phyloP scores from a whole-genome alignment of 1,140 invertebrate genomes.

The Gonatopus flavifemur region DNA sequence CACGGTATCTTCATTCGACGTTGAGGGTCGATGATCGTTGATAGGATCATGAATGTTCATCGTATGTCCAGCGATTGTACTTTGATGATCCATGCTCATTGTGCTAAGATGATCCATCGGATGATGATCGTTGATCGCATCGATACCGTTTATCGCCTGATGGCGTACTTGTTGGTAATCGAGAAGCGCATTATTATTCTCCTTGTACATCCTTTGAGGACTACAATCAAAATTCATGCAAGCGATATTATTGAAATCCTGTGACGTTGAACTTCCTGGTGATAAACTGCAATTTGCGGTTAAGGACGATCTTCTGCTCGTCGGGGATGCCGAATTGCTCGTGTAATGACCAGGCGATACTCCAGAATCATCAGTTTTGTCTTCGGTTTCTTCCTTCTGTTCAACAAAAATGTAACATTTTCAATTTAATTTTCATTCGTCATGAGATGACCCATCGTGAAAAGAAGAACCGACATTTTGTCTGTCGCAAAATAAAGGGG shows the following conservation, averaged over 20 bases:
- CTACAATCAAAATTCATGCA: slow-evolving; percentile 18
- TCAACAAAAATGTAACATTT: not conserved
- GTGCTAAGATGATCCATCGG: not conserved
- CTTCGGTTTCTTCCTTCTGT: slow-evolving; percentile 34
- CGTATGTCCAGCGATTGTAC: no score
- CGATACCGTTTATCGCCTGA: not conserved
- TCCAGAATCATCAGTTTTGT: slow-evolving; percentile 36
- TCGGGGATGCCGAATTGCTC: slow-evolving; percentile 30
- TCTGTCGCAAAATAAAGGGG: slow-evolving; percentile 4
- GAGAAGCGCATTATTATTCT: slow-evolving; percentile 11
- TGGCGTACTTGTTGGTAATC: not conserved
- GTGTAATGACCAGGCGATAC: slow-evolving; percentile 35
- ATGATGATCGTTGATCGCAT: no score
- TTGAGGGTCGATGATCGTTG: not conserved
- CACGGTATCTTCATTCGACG: not conserved
- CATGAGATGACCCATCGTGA: slow-evolving; percentile 1
- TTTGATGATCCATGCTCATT: no score
- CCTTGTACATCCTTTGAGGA: slow-evolving; percentile 21
- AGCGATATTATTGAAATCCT: slow-evolving; percentile 20
- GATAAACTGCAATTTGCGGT: slow-evolving; percentile 26
- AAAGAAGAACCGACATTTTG: slow-evolving; percentile 23
- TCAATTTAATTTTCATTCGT: not conserved
- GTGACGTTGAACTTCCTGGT: slow-evolving; percentile 25
- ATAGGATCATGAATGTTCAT: no score
- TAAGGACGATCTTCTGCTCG: slow-evolving; percentile 28